Evolutionary conservation across 2,888 invertebrate genomes (phyloP), one percentile per base, ranked within the genome.

Genomic region (Ochropacha duplaris): DNA sequence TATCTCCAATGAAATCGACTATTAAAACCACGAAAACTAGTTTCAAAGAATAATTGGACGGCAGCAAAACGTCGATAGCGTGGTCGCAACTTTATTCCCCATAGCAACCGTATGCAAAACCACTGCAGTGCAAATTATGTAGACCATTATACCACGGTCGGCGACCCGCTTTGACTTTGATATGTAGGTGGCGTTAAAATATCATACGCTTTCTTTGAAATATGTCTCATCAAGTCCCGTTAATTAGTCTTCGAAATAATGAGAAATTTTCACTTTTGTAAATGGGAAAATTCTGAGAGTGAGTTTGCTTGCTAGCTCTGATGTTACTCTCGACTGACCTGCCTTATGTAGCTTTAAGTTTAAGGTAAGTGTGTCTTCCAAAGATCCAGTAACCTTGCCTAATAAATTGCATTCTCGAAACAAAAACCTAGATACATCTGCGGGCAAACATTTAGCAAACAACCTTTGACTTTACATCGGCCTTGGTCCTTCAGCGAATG

Each of bases 71-170:
- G 44, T 44, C 44, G 54, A 54, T 24, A 54, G 51, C 24, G 19
- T 31, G 16, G 22, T 34, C 50, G 44, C 26, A 50, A n/a, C 28
- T 28, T 22, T 54, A 50, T 50, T 62, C 54, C 24, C 72, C 69
- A 74, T 74, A 57, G 62, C 66, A 64, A 72, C 72, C 59, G 62
- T 65, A 78, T 72, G 64, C 67, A 57, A 63, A 68, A 66, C 64
- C 67, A 68, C 72, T 76, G 79, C 80, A 74, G 67, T 72, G 66
- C 57, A 65, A 68, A 69, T 67, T 65, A 60, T 64, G 56, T 34
- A 19, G 28, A n/a, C 61, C 54, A 31, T 60, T 59, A 62, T 60
- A 62, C 44, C 49, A 50, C 57, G 72, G 64, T 56, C 61, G 50
- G 57, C 65, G 61, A 28, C 24, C 44, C 14, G 44, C 44, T n/a